These are phyloP conservation scores for Leptinotarsa undecemlineata DNA, from an alignment of 1,140 invertebrate genomes.

Conservation along the genomic window DNA sequence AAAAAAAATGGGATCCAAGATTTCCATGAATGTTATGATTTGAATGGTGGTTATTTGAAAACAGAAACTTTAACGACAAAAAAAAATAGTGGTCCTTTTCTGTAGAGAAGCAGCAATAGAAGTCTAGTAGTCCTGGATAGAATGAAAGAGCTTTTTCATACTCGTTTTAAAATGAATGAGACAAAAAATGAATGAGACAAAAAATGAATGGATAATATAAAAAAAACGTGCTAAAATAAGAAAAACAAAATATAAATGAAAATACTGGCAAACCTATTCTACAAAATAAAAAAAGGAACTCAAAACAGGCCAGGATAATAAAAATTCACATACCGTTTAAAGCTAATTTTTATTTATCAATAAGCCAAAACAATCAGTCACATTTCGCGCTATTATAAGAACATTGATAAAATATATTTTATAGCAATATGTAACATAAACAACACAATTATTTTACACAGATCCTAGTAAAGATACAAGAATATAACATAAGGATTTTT, in stretches of 20 bases:
- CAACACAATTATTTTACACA: neutral
- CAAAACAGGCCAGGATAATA: slow-evolving; percentile 20
- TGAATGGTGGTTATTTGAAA: too few species aligned
- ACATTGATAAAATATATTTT: slow-evolving; percentile 7
- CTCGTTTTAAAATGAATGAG: too few species aligned
- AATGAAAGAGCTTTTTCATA: too few species aligned
- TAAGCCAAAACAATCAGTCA: slow-evolving; percentile 32
- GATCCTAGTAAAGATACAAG: slow-evolving; percentile 27
- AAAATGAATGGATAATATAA: neutral
- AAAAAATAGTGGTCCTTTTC: too few species aligned
- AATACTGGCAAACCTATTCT: slow-evolving; percentile 57
- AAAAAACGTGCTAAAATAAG: slow-evolving; percentile 31
- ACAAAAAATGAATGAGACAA: too few species aligned
- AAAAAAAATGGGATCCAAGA: too few species aligned
- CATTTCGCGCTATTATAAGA: slow-evolving; percentile 25
- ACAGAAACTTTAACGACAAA: too few species aligned
- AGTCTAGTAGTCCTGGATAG: too few species aligned
- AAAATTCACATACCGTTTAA: slow-evolving; percentile 18
- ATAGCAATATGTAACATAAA: slow-evolving; percentile 7
- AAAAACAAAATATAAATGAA: slow-evolving; percentile 48
- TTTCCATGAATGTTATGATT: too few species aligned
- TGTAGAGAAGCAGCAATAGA: too few species aligned
- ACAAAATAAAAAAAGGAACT: slow-evolving; percentile 36
- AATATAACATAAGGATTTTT: slow-evolving; percentile 29
- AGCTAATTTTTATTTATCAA: slow-evolving; percentile 16